A percentile compares a stretch with the other conserved stretches of the same genome.
These are phyloP conservation scores for Harpagoxenus sublaevis DNA, from an alignment of 2,888 invertebrate species.

Conservation along the genomic window DNA sequence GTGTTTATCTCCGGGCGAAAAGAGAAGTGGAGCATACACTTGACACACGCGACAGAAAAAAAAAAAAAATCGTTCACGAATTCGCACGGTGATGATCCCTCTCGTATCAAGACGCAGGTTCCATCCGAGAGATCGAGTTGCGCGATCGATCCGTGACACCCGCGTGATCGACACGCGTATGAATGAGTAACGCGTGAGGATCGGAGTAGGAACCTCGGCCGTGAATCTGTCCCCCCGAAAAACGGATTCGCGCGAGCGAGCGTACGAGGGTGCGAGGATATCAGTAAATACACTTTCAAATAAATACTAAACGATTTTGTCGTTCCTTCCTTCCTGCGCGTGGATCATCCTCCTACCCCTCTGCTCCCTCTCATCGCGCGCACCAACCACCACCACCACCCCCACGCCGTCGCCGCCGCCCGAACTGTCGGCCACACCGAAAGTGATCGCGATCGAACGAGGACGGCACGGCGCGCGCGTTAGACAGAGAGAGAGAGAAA, in stretches of 20 bases:
- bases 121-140: slow-evolving; percentile 23
- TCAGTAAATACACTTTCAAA: slow-evolving; percentile 54
- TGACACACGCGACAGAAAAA: slow-evolving; percentile 63
- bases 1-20: slow-evolving; percentile 70
- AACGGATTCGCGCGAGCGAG: background rate
- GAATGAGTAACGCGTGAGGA: background rate
- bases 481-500: background rate
- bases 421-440: slow-evolving; percentile 59
- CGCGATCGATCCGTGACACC: slow-evolving; percentile 45
- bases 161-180: background rate
- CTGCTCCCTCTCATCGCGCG: slow-evolving; percentile 49
- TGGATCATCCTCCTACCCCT: slow-evolving; percentile 56
- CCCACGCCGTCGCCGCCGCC: slow-evolving; percentile 54
- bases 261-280: slow-evolving; percentile 42
- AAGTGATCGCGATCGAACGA: slow-evolving; percentile 62
- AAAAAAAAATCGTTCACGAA: slow-evolving; percentile 63
- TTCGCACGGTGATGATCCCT: slow-evolving; percentile 62
- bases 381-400: slow-evolving; percentile 54
- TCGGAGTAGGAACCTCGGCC: background rate
- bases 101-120: background rate
- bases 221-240: background rate
- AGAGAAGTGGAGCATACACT: slow-evolving; percentile 70
- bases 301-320: slow-evolving; percentile 56
- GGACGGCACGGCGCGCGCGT: slow-evolving; percentile 22
- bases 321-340: slow-evolving; percentile 54